Conservation (phyloP, 2,797 vertebrate species). For the Hozukius guyotensis region DNA sequence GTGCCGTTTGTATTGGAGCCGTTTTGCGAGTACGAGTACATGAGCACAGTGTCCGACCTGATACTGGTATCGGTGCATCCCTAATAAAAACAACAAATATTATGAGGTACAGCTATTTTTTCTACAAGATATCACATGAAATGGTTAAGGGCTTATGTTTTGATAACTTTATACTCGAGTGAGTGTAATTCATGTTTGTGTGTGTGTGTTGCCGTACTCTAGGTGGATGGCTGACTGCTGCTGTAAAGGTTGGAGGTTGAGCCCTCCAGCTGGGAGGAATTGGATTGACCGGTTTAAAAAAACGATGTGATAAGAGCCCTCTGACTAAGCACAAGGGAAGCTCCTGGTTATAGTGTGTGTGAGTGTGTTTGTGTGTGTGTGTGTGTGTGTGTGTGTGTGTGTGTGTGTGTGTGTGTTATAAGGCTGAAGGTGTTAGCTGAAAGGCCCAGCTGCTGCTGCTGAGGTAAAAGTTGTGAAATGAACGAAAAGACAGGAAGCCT, state of each 20-base stretch:
- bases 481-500: slow-evolving; percentile 35
- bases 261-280: slow-evolving; percentile 1
- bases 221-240: not conserved
- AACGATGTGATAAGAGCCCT: slow-evolving; percentile 48
- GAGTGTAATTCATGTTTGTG: not conserved
- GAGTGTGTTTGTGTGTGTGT: not conserved
- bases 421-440: slow-evolving; percentile 14
- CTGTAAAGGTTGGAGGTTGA: slow-evolving; percentile 19
- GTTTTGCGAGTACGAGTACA: no score
- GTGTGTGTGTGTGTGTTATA: slow-evolving; percentile 5
- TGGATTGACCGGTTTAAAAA: slow-evolving; percentile 23
- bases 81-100: not conserved
- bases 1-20: no score
- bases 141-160: not conserved
- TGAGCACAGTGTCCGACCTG: no score
- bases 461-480: slow-evolving; percentile 41
- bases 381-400: slow-evolving; percentile 3
- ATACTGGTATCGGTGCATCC: no score
- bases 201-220: not conserved
- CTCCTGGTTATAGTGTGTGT: not conserved
- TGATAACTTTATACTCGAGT: not conserved
- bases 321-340: slow-evolving; percentile 26
- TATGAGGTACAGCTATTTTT: not conserved
- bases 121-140: not conserved
- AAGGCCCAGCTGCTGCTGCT: slow-evolving; percentile 25